Conservation (phyloP, 2,888 invertebrate species). For the Anarsia innoxiella region DNA sequence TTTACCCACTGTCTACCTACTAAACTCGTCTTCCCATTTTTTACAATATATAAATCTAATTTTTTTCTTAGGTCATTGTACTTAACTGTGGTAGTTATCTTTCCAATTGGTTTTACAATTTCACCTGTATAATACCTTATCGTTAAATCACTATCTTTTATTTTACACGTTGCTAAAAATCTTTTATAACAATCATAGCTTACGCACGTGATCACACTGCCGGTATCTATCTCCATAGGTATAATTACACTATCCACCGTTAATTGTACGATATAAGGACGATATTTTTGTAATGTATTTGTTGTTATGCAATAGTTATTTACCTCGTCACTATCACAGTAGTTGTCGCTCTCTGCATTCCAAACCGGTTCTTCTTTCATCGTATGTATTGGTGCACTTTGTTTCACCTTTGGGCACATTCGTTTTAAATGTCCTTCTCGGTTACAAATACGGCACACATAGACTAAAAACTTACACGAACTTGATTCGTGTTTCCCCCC, state of each 20-base stretch:
- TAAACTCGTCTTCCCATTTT: conserved; percentile 2
- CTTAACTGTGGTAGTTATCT: conserved; percentile 9
- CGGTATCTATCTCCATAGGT: conserved; percentile 13
- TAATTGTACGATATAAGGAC: not conserved
- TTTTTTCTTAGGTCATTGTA: conserved; percentile 3
- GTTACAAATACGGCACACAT: too few relatives aligned
- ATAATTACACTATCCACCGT: not conserved
- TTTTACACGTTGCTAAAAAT: conserved; percentile 1
- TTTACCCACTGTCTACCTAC: conserved; percentile 18
- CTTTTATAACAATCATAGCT: conserved; percentile 12
- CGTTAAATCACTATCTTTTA: conserved; percentile 5
- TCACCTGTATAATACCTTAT: conserved; percentile 18
- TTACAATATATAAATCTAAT: conserved; percentile 7
- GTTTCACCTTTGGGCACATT: too few relatives aligned
- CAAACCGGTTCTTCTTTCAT: too few relatives aligned
- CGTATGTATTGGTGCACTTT: too few relatives aligned
- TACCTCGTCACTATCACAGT: not conserved
- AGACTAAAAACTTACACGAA: too few relatives aligned
- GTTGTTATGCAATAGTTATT: not conserved
- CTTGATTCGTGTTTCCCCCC: too few relatives aligned
- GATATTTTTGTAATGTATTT: not conserved
- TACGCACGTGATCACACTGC: conserved; percentile 19
- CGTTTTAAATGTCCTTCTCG: too few relatives aligned
- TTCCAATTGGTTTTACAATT: conserved; percentile 11
- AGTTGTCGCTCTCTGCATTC: too few relatives aligned